Evolutionary conservation across 2,797 vertebrate species (phyloP), one percentile per base, ranked within the genome.

Genomic region (Caiman crocodilus): DNA sequence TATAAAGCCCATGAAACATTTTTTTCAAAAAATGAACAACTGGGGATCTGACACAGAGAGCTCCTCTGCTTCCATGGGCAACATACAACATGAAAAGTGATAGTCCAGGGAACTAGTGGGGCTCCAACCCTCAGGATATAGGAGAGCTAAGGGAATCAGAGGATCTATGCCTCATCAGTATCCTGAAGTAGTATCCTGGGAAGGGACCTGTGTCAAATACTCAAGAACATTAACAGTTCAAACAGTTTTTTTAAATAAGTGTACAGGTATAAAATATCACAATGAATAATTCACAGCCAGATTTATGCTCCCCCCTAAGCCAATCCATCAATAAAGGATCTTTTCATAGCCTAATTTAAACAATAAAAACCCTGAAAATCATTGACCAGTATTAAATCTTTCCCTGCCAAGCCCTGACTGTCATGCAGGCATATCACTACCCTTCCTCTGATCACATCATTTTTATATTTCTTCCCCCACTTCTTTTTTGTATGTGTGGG

Each of bases 311-410:
- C 23, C 59, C 21, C 21, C 21, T 7, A 26, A 63, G 21, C 23
- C 28, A 63, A 32, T 61, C 28, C 26, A 63, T 10, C 18, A 61
- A 63, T 42, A 63, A 74, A 25, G 5, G 8, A 5, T 10, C 15
- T 50, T 18, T 60, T 32, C 17, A 17, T 55, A 55, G 55, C 21
- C 26, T 32, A 82, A 4, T 2, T 32, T 58, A 3, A 42, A 81
- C n/a, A 87, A 86, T 1, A 59, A 2, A 25, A 85, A 84, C 61
- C 87, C 14, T 82, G n/a, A 77, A 90, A 89, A 64, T 59, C n/a
- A 17, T 20, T 55, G 9, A 50, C 28, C 21, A 65, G 15, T 61
- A 15, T 74, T 74, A 55, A 13, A 50, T 50, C 23, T 63, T 3
- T 82, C 7, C 3, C 32, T 73, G 73, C 0, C 1, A 25, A 83